phyloP scores from a whole-genome alignment of 92 coral and sea anemone genomes.

The Epizoanthus ramosus region DNA sequence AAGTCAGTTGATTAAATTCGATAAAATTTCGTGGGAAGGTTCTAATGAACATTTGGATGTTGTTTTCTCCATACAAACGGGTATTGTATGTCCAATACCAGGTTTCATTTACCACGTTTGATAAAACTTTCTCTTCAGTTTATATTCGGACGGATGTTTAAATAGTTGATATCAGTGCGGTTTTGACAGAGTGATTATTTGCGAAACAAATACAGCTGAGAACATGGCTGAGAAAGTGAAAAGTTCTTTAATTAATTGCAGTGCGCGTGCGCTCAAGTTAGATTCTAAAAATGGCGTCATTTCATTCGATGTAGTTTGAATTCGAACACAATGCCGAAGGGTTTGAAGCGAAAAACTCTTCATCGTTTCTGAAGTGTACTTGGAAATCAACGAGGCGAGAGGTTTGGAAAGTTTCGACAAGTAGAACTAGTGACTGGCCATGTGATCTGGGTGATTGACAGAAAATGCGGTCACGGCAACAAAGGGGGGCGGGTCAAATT shows the following conservation, averaged over 20 bases:
- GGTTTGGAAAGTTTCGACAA: background rate
- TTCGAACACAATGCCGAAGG: slow-evolving; percentile 33
- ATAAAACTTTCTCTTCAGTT: slow-evolving; percentile 60
- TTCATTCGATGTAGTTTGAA: slow-evolving; percentile 12
- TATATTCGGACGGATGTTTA: slow-evolving; percentile 82
- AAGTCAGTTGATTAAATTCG: background rate
- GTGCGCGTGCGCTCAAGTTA: slow-evolving; percentile 68
- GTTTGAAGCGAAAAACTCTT: slow-evolving; percentile 1
- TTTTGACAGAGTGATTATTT: slow-evolving; percentile 74
- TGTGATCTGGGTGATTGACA: slow-evolving; percentile 48
- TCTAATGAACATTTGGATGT: background rate
- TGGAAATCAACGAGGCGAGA: background rate
- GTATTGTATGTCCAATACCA: background rate
- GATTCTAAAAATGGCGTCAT: slow-evolving; percentile 46
- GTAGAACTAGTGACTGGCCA: slow-evolving; percentile 22
- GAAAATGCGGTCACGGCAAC: slow-evolving; percentile 63
- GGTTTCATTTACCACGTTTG: slow-evolving; percentile 48
- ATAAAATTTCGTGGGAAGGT: background rate
- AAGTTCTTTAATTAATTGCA: slow-evolving; percentile 78
- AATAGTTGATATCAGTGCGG: slow-evolving; percentile 81
- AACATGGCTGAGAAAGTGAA: slow-evolving; percentile 18
- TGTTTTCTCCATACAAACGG: background rate
- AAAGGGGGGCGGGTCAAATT: slow-evolving; percentile 79
- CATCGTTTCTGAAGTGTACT: background rate
- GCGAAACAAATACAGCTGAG: slow-evolving; percentile 87